phyloP scores from a whole-genome alignment of 2,797 vertebrate species.

The Kryptopterus vitreolus region DNA sequence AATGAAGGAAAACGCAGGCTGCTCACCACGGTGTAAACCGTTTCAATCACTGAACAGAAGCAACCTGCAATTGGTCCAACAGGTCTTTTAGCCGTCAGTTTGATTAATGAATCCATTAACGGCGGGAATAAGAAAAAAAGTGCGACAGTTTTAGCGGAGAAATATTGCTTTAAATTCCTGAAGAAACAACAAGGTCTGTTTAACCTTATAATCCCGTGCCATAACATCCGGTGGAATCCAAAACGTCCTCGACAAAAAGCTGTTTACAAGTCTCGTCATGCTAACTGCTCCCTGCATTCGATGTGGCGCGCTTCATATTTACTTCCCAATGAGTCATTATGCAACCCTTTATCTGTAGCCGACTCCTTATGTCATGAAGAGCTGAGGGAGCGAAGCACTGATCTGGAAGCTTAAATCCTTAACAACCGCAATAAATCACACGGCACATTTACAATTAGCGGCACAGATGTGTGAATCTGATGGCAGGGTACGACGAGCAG shows the following conservation, averaged over 20 bases:
- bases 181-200: constrained; percentile 33
- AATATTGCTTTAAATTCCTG: constrained; percentile 46
- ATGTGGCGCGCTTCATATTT: constrained; percentile 42
- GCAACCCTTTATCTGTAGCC: constrained; percentile 51
- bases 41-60: constrained; percentile 58
- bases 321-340: constrained; percentile 28
- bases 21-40: constrained; percentile 55
- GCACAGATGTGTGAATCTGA: constrained; percentile 1
- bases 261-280: background rate
- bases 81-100: constrained; percentile 59
- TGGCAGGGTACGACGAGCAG: constrained; percentile 21
- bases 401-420: constrained; percentile 48
- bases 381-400: constrained; percentile 50
- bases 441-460: constrained; percentile 41
- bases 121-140: constrained; percentile 53
- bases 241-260: background rate
- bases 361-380: constrained; percentile 55
- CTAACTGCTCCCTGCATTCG: constrained; percentile 37
- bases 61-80: constrained; percentile 46
- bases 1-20: constrained; percentile 55
- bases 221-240: background rate
- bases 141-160: constrained; percentile 42
- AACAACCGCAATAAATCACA: constrained; percentile 54
- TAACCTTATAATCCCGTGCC: constrained; percentile 13
- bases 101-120: constrained; percentile 73